Evolutionary conservation across 2,797 vertebrate species (phyloP).

Genomic region (Phalanger gymnotis): DNA sequence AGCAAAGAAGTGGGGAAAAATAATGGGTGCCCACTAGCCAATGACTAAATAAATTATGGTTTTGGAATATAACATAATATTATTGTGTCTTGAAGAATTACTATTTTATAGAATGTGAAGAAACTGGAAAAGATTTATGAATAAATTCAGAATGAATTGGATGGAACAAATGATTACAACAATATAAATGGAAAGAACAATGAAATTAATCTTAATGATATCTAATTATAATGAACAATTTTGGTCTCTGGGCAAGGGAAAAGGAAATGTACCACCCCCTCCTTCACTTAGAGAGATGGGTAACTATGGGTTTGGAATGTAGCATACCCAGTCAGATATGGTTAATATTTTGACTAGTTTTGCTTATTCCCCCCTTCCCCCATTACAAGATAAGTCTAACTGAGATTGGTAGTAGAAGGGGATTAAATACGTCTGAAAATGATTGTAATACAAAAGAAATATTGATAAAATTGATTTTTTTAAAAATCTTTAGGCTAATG

Average conservation of each 20-base stretch:
- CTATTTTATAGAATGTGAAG: neutral
- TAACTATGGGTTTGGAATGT: neutral
- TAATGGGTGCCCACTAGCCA: neutral
- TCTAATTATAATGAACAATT: neutral
- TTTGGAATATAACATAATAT: neutral
- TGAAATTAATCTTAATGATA: neutral
- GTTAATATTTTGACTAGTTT: neutral
- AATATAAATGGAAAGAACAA: neutral
- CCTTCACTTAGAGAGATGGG: neutral
- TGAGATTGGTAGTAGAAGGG: neutral
- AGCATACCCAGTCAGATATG: neutral
- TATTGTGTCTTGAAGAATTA: neutral
- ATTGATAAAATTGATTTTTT: neutral
- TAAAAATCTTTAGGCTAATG: neutral
- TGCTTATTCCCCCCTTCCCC: neutral
- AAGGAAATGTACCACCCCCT: neutral
- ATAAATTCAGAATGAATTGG: neutral
- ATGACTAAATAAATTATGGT: neutral
- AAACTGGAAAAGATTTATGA: neutral
- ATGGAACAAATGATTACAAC: neutral
- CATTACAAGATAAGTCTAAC: neutral
- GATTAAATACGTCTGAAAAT: neutral
- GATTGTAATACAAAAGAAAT: neutral
- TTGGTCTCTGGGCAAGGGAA: neutral
- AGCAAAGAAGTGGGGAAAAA: neutral